phyloP scores from a whole-genome alignment of 2,888 invertebrate species.

The Rhorus exstirpatorius region DNA sequence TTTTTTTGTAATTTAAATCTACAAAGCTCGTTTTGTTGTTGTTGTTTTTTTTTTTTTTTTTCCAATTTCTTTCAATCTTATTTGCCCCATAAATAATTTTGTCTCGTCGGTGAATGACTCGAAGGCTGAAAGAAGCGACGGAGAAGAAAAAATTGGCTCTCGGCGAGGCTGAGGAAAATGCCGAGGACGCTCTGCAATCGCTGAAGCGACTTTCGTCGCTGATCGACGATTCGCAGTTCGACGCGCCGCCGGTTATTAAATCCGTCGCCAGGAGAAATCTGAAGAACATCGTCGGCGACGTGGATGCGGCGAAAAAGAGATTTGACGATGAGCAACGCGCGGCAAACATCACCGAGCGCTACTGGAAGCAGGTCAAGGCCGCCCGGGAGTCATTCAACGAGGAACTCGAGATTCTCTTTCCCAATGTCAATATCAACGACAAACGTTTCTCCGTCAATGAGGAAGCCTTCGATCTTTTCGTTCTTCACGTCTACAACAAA shows the following conservation, averaged over 20 bases:
- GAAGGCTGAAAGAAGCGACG: constrained; percentile 88
- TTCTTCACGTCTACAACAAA: constrained; percentile 92
- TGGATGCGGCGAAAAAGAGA: constrained; percentile 88
- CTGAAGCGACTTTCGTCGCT: constrained; percentile 85
- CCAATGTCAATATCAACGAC: constrained; percentile 90
- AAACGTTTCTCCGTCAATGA: constrained; percentile 89
- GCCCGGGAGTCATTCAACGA: constrained; percentile 89
- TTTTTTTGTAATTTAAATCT: too few species aligned
- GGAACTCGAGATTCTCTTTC: constrained; percentile 91
- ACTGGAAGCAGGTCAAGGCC: constrained; percentile 92
- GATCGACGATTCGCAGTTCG: constrained; percentile 85
- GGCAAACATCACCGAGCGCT: constrained; percentile 91
- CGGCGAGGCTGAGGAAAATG: constrained; percentile 88
- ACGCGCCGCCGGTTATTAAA: constrained; percentile 84
- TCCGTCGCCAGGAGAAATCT: constrained; percentile 82
- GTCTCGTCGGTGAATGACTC: constrained; percentile 18
- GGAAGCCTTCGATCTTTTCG: constrained; percentile 92
- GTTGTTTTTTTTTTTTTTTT: neutral
- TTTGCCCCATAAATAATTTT: too few species aligned
- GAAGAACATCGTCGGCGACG: constrained; percentile 87
- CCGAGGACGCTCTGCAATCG: constrained; percentile 87
- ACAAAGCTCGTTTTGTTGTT: too few species aligned
- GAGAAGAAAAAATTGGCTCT: constrained; percentile 88
- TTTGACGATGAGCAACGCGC: constrained; percentile 88
- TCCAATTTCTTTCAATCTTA: neutral